Conservation (phyloP, 2,888 invertebrate genomes). For the Liposcelis brunnea region DNA sequence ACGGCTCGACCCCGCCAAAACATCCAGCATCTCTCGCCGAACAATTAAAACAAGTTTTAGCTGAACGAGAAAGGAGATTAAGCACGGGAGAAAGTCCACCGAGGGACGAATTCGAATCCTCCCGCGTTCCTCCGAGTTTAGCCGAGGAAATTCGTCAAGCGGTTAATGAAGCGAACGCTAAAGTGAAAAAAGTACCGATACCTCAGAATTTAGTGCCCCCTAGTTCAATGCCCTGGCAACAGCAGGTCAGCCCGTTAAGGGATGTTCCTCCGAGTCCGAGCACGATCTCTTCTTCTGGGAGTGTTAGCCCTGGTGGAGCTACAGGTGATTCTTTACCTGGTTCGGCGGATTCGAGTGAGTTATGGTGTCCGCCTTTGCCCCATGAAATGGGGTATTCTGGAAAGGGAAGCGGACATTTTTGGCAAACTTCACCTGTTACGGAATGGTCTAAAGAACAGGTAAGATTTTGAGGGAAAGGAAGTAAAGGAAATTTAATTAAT, state of each 20-base stretch:
- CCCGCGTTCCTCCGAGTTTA: conserved; percentile 60
- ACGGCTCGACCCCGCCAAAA: conserved; percentile 29
- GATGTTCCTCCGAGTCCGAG: conserved; percentile 30
- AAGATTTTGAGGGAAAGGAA: no score
- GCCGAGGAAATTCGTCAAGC: conserved; percentile 78
- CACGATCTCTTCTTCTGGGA: conserved; percentile 40
- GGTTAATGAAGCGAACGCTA: conserved; percentile 72
- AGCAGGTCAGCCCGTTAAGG: conserved; percentile 10
- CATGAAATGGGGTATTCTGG: conserved; percentile 17
- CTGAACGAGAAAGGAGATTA: conserved; percentile 64
- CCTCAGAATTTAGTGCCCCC: not conserved
- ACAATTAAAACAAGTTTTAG: conserved; percentile 71
- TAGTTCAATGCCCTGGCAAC: conserved; percentile 10
- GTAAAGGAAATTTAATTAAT: conserved; percentile 1
- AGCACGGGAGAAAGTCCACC: conserved; percentile 19
- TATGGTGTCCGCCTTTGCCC: conserved; percentile 1
- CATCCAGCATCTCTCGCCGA: conserved; percentile 68
- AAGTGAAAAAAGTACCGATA: conserved; percentile 28
- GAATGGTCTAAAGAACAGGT: conserved; percentile 69
- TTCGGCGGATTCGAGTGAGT: conserved; percentile 4
- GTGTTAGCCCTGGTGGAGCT: conserved; percentile 35
- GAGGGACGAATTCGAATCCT: conserved; percentile 31
- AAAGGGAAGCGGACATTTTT: conserved; percentile 42
- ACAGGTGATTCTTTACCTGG: conserved; percentile 3
- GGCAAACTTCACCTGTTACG: conserved; percentile 50